phyloP scores from a whole-genome alignment of 2,797 vertebrate species.

The Pithecia hirsuta region DNA sequence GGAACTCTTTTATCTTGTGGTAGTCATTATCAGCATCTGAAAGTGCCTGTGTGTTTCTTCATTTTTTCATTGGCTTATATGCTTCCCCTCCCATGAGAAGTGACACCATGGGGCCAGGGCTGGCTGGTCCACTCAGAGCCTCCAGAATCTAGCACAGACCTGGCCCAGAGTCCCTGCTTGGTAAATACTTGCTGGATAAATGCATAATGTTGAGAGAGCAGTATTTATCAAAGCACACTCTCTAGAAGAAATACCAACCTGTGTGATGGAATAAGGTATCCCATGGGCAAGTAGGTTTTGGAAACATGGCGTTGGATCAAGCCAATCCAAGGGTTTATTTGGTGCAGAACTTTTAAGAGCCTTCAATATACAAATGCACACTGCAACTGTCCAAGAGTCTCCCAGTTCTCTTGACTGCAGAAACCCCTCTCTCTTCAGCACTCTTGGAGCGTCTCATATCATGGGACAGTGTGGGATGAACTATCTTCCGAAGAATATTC shows the following conservation, averaged over 20 bases:
- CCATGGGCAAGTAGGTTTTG: fast-evolving
- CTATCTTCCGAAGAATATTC: neutral
- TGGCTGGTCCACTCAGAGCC: neutral
- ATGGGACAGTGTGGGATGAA: neutral
- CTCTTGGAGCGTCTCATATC: neutral
- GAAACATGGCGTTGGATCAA: neutral
- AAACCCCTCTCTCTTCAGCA: neutral
- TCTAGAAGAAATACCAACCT: neutral
- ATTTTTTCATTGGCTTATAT: neutral
- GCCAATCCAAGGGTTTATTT: neutral
- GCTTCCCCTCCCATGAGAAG: neutral
- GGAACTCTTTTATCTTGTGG: neutral
- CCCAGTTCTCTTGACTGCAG: neutral
- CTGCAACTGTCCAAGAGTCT: neutral
- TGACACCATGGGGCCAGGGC: neutral
- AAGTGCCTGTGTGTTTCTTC: neutral
- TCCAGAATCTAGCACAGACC: neutral
- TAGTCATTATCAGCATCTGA: neutral
- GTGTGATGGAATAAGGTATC: fast-evolving
- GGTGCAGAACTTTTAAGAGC: neutral
- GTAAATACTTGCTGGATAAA: neutral
- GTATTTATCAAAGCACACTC: fast-evolving
- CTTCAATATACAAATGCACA: fast-evolving
- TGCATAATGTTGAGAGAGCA: fast-evolving
- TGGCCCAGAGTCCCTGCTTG: neutral